Evolutionary conservation across 1,140 invertebrate species (phyloP).

Genomic region (Bombus pascuorum): DNA sequence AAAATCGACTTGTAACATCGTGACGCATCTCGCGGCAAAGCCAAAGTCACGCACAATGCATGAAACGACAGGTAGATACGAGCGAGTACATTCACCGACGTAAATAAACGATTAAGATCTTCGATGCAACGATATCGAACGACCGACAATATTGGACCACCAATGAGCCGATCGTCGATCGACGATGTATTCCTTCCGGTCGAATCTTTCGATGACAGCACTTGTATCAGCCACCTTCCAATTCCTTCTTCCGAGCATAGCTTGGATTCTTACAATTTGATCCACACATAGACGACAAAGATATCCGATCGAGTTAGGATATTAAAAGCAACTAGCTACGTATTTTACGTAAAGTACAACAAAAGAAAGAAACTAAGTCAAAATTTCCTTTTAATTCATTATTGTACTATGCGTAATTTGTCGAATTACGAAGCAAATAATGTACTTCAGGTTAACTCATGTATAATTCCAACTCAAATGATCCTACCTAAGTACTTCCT

Average conservation of each 20-base stretch:
- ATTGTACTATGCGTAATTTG: too few relatives aligned
- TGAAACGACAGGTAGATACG: conserved; percentile 62
- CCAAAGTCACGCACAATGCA: conserved; percentile 55
- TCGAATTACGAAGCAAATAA: too few relatives aligned
- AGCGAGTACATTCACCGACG: conserved; percentile 59
- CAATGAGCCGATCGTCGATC: conserved; percentile 55
- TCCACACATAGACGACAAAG: neutral
- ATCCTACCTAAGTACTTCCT: too few relatives aligned
- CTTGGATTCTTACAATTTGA: neutral
- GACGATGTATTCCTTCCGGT: conserved; percentile 34
- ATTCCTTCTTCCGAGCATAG: neutral
- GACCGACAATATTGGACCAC: conserved; percentile 60
- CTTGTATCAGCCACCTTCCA: neutral
- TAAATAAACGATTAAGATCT: conserved; percentile 72
- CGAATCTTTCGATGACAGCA: conserved; percentile 37
- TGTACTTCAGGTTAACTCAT: too few relatives aligned
- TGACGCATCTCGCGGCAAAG: conserved; percentile 51
- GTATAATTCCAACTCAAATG: too few relatives aligned
- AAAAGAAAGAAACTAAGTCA: too few relatives aligned
- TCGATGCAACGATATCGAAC: conserved; percentile 46
- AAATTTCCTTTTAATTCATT: too few relatives aligned
- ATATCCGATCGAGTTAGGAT: too few relatives aligned
- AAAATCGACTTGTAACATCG: conserved; percentile 69
- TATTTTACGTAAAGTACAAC: too few relatives aligned
- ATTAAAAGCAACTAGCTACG: too few relatives aligned